Evolutionary conservation across 2,797 vertebrate species (phyloP).

Genomic region (Mormyrops boulengeri): DNA sequence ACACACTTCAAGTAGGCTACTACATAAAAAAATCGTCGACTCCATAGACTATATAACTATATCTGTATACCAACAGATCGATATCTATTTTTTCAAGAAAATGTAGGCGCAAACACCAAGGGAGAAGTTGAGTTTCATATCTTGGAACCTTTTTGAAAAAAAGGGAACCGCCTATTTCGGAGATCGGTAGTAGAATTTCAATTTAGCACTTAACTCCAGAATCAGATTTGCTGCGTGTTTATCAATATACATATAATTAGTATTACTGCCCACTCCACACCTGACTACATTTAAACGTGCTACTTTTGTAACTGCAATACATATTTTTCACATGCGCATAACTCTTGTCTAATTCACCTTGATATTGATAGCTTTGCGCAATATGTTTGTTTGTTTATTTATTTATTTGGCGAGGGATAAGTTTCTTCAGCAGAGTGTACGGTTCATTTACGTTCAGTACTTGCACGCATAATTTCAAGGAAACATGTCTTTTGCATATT

Average conservation of each 20-base stretch:
- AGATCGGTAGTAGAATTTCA: neutral
- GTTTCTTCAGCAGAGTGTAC: neutral
- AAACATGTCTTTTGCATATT: neutral
- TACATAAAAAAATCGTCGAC: neutral
- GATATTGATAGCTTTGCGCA: neutral
- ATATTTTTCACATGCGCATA: neutral
- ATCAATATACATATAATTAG: neutral
- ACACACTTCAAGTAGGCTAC: neutral
- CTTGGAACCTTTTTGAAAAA: neutral
- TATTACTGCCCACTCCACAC: neutral
- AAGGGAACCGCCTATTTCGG: neutral
- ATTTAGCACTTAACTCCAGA: neutral
- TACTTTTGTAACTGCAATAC: neutral
- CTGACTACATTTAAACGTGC: neutral
- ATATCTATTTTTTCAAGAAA: neutral
- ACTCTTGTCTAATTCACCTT: neutral
- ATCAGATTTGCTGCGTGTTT: neutral
- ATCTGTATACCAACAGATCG: neutral
- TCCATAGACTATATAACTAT: neutral
- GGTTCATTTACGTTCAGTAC: neutral
- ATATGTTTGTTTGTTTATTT: neutral
- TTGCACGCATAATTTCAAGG: neutral
- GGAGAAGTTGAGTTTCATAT: neutral
- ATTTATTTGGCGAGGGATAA: neutral
- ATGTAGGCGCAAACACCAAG: neutral